Percentiles rank a stretch among this genome's conserved stretches.
phyloP scores from a whole-genome alignment of 2,113 vertebrate species.

The Gallinago undulata region DNA sequence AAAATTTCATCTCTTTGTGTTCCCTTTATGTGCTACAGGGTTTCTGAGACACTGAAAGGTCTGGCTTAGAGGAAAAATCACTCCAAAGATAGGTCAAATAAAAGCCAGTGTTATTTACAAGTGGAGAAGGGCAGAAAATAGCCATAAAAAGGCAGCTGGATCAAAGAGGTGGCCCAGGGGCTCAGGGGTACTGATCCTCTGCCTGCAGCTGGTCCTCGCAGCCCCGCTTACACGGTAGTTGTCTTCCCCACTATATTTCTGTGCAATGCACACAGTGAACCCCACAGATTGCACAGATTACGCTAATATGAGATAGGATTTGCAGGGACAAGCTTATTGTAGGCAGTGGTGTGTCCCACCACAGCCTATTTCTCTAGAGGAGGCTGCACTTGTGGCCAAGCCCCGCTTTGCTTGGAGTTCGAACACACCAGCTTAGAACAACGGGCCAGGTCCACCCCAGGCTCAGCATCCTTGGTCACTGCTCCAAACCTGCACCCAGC shows the following conservation, averaged over 20 bases:
- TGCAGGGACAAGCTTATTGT: background rate
- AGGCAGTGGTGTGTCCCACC: rapidly evolving
- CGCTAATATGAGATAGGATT: rapidly evolving
- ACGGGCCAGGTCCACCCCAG: background rate
- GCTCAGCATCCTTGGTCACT: background rate
- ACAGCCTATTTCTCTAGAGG: background rate
- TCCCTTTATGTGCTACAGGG: background rate
- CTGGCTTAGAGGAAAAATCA: slow-evolving; percentile 27
- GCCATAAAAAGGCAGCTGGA: background rate
- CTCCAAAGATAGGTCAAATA: background rate
- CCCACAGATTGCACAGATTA: background rate
- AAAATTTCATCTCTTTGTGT: background rate
- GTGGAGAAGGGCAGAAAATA: background rate
- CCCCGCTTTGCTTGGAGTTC: rapidly evolving
- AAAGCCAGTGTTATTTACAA: slow-evolving; percentile 31
- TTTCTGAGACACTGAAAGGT: background rate
- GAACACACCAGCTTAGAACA: background rate
- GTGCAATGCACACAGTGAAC: background rate
- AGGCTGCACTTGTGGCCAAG: background rate
- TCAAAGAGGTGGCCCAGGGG: background rate
- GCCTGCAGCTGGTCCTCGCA: background rate
- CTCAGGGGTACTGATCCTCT: background rate
- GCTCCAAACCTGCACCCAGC: background rate
- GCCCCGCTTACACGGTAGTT: background rate
- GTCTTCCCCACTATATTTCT: background rate